A percentile compares a stretch with the other conserved stretches of the same genome.
Conservation (phyloP, 1,140 invertebrate genomes). For the Neodiprion pinetum region DNA sequence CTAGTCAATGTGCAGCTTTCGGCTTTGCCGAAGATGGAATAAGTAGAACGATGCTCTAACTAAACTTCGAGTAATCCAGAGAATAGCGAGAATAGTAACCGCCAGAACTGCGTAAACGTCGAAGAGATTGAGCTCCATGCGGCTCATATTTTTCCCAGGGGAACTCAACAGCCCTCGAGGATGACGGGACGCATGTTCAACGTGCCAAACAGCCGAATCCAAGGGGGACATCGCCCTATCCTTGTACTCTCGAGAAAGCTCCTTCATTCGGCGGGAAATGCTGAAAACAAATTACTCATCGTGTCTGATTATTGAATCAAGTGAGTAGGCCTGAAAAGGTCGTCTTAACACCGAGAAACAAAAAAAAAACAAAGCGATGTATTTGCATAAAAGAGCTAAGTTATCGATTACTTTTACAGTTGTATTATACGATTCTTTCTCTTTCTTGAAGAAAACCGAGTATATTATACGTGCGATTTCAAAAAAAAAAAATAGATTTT, state of each 20-base stretch:
- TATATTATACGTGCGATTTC: no score
- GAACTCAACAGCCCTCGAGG: not conserved
- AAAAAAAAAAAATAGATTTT: no score
- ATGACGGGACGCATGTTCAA: not conserved
- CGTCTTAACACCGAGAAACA: no score
- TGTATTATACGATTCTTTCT: no score
- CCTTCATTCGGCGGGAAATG: not conserved
- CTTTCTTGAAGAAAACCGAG: no score
- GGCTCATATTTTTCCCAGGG: not conserved
- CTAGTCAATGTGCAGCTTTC: not conserved
- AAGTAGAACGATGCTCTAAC: not conserved
- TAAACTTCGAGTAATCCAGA: not conserved
- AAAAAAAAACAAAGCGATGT: no score
- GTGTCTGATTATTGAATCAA: no score
- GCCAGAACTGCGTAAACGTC: not conserved
- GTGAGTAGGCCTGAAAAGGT: no score
- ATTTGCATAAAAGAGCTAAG: no score
- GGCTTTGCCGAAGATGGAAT: not conserved
- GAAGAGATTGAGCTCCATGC: not conserved
- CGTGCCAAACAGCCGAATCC: not conserved
- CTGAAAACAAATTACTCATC: not conserved
- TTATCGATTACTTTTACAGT: no score
- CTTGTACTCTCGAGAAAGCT: conserved; percentile 1
- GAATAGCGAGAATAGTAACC: not conserved
- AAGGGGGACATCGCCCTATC: not conserved